Evolutionary conservation across 2,888 invertebrate species (phyloP).

Genomic region (Chesias legatella): DNA sequence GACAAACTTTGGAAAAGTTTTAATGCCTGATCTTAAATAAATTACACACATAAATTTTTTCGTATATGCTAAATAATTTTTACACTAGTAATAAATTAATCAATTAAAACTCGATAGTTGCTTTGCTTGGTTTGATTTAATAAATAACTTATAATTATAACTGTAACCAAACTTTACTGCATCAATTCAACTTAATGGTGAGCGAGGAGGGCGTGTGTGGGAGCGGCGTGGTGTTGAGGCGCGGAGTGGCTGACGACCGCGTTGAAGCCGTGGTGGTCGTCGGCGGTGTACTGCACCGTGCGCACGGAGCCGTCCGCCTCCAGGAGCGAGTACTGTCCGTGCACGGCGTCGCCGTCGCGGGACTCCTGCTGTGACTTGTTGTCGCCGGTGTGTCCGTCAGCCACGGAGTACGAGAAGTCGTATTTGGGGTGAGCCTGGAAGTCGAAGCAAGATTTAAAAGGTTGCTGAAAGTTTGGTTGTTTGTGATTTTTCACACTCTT

Average conservation of each 20-base stretch:
- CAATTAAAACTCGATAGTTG: background rate
- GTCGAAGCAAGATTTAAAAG: background rate
- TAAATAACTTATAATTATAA: slow-evolving; percentile 13
- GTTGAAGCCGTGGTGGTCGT: slow-evolving; percentile 76
- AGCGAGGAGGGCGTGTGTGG: slow-evolving; percentile 36
- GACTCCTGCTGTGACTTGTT: slow-evolving; percentile 81
- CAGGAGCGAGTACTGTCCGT: slow-evolving; percentile 71
- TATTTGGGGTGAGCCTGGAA: slow-evolving; percentile 79
- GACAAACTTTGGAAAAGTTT: too few relatives aligned
- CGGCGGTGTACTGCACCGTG: slow-evolving; percentile 76
- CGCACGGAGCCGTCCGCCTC: slow-evolving; percentile 78
- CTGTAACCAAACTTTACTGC: slow-evolving; percentile 10
- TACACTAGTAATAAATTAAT: too few relatives aligned
- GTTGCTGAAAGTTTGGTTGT: too few relatives aligned
- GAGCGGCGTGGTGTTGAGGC: slow-evolving; percentile 45
- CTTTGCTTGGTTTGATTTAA: slow-evolving; percentile 19
- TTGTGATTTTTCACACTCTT: too few relatives aligned
- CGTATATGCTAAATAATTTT: too few relatives aligned
- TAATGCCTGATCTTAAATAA: too few relatives aligned
- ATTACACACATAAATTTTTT: too few relatives aligned
- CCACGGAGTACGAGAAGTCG: slow-evolving; percentile 79
- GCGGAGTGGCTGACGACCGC: slow-evolving; percentile 65
- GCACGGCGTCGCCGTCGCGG: slow-evolving; percentile 82
- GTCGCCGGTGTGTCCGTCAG: slow-evolving; percentile 81
- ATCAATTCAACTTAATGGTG: slow-evolving; percentile 37